phyloP scores from a whole-genome alignment of 2,797 vertebrate genomes.

The Echeneis naucrates region DNA sequence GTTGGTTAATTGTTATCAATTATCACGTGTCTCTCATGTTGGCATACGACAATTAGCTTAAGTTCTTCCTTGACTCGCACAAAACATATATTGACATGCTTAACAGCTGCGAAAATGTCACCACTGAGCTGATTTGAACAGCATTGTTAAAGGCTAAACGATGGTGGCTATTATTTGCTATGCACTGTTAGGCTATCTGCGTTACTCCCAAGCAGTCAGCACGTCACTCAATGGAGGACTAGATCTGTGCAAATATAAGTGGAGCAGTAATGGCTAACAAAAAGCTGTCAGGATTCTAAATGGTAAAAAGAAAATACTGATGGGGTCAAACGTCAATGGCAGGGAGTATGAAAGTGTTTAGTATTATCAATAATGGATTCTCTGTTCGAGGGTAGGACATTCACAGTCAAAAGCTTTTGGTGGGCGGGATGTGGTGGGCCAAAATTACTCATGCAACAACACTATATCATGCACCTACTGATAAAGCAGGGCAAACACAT shows the following conservation, averaged over 20 bases:
- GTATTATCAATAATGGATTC: constrained; percentile 80
- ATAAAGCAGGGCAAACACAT: constrained; percentile 54
- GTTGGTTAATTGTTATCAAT: constrained; percentile 65
- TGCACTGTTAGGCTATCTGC: constrained; percentile 56
- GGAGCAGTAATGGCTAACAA: constrained; percentile 84
- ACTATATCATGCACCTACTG: constrained; percentile 48
- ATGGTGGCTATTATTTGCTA: constrained; percentile 67
- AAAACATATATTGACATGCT: constrained; percentile 64
- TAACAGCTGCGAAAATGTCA: constrained; percentile 61
- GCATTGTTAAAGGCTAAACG: constrained; percentile 69
- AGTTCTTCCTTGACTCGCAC: constrained; percentile 46
- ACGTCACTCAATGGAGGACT: constrained; percentile 74
- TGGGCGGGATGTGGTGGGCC: constrained; percentile 62
- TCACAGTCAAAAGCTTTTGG: constrained; percentile 62
- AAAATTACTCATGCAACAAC: constrained; percentile 59
- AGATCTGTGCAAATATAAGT: constrained; percentile 75
- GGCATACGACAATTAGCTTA: constrained; percentile 59
- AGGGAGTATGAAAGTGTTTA: constrained; percentile 76
- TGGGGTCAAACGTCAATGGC: constrained; percentile 82
- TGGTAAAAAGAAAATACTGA: constrained; percentile 72
- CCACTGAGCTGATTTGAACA: constrained; percentile 61
- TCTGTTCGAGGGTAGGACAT: constrained; percentile 65
- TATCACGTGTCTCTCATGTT: constrained; percentile 67
- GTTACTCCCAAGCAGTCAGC: constrained; percentile 51
- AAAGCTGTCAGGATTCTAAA: constrained; percentile 84